Base-by-base conservation (phyloP, 2,113 vertebrate genomes). In the Sander vitreus region DNA sequence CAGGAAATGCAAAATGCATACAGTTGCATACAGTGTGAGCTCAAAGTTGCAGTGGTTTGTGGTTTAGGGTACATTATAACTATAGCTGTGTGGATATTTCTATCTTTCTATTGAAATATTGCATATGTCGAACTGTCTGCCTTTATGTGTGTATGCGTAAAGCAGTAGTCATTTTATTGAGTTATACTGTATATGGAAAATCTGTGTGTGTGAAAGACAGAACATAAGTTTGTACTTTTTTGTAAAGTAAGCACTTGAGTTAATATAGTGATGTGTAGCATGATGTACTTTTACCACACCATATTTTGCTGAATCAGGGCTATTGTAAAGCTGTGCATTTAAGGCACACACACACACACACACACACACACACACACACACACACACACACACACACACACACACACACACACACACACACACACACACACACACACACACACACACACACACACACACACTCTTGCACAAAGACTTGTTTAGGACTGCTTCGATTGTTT, bases 11-110 rank as follows among this genome's bases (percentile, higher is more conserved):
- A 70, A 43, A 64, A 71, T 69, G 33, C 45, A 48, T 64, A 78
- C 63, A 81, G 70, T 36, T 69, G 33, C 45, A 48, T 64, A 78
- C 63, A 81, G 70, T 36, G 67, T 71, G 55, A 15, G 16, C 23
- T 39, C 45, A 60, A 57, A 81, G 58, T 71, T 81, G 78, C 77
- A 60, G 80, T 58, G 86, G 85, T 90, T 78, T 91, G 83, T 88
- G 82, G 88, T 74, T 30, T 21, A 12, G 48, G 36, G 18, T 76
- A 10, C 14, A 59, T 71, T 45, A 43, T 75, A 77, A 71, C 79
- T 77, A 72, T 67, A 60, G 74, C 9, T 16, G 15, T 33, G 45
- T 25, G 11, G 15, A 30, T 63, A 48, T 66, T 66, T 55, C 13
- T 48, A 13, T 50, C 60, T 48, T 72, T 67, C 19, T 43, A 21